Evolutionary conservation across 2,113 vertebrate species (phyloP).

Genomic region (Phodopus roborovskii): DNA sequence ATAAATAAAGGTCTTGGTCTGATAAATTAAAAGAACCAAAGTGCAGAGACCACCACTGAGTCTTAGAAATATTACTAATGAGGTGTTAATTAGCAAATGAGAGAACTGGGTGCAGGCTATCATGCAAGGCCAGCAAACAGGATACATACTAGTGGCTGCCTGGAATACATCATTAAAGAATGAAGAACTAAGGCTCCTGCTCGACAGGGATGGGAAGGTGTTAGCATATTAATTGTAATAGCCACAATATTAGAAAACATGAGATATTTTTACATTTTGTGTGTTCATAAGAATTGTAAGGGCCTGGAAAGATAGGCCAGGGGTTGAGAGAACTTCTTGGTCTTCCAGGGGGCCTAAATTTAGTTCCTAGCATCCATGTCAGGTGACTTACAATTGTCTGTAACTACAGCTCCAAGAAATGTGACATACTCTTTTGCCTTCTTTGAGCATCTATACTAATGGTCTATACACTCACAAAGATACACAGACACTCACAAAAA

Average conservation of each 20-base stretch:
- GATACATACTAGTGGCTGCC: not conserved
- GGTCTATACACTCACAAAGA: not conserved
- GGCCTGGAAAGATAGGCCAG: not conserved
- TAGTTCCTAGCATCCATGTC: not conserved
- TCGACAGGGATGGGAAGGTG: not conserved
- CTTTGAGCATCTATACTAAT: not conserved
- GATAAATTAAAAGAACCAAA: not conserved
- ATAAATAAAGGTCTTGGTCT: not conserved
- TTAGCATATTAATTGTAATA: not conserved
- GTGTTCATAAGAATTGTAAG: not conserved
- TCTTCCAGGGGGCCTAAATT: not conserved
- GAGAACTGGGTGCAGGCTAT: too few relatives aligned
- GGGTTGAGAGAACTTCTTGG: not conserved
- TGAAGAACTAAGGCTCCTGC: not conserved
- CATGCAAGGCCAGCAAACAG: not conserved
- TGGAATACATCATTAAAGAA: not conserved
- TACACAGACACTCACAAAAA: not conserved
- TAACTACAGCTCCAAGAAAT: not conserved
- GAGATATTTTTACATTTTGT: not conserved
- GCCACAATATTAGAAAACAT: not conserved
- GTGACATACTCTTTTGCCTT: not conserved
- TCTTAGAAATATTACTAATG: not conserved
- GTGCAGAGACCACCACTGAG: not conserved
- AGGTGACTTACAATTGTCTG: not conserved
- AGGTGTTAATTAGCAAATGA: not conserved